Conservation (phyloP, 2,888 invertebrate genomes). For the Labia minor region DNA sequence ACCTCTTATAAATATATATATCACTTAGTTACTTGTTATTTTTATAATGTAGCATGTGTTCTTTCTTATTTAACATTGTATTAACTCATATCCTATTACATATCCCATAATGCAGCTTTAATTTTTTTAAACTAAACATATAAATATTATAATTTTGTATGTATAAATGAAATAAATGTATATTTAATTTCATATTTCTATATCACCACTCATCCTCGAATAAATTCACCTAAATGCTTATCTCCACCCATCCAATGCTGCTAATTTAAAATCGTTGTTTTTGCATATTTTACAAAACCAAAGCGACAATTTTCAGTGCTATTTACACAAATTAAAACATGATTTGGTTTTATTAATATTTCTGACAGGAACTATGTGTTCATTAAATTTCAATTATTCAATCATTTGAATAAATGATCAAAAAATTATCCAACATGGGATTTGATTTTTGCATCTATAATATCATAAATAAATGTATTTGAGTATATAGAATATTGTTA, state of each 20-base stretch:
- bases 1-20: too few species aligned
- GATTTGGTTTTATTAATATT: conserved; percentile 2
- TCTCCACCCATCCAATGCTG: background rate
- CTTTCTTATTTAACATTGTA: too few species aligned
- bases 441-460: background rate
- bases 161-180: background rate
- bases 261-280: conserved; percentile 7
- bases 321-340: conserved; percentile 8
- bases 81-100: too few species aligned
- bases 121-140: too few species aligned
- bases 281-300: conserved; percentile 13
- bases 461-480: background rate
- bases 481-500: background rate
- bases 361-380: conserved; percentile 13
- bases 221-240: background rate
- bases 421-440: conserved; percentile 13
- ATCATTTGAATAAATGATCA: conserved; percentile 5
- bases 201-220: background rate
- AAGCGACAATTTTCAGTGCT: background rate
- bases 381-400: conserved; percentile 8
- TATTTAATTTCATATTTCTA: conserved; percentile 7
- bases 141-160: too few species aligned
- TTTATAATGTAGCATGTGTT: too few species aligned
- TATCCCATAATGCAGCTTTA: too few species aligned
- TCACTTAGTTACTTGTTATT: too few species aligned